Conservation (phyloP, 2,888 invertebrate genomes). For the Hermodice carunculata region DNA sequence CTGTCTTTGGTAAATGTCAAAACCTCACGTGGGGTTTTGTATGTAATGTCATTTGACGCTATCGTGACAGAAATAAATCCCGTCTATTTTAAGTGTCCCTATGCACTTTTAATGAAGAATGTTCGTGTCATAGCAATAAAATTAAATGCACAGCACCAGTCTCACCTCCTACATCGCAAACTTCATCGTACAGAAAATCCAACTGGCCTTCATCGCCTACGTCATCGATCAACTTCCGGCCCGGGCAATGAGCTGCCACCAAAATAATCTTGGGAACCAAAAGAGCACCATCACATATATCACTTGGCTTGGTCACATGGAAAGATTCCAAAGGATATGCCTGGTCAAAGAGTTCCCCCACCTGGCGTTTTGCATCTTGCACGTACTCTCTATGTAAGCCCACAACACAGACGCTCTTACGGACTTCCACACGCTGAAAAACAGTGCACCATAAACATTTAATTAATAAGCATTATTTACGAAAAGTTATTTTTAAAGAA, state of each 20-base stretch:
- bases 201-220: slow-evolving; percentile 34
- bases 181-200: slow-evolving; percentile 37
- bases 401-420: slow-evolving; percentile 32
- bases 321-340: slow-evolving; percentile 34
- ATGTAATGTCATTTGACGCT: no score
- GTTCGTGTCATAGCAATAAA: no score
- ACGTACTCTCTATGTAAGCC: slow-evolving; percentile 24
- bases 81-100: no score
- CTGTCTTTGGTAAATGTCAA: no score
- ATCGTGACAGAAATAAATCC: no score
- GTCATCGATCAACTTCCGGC: slow-evolving; percentile 35
- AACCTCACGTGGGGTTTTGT: no score
- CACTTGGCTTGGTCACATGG: slow-evolving; percentile 24
- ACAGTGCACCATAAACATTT: not conserved
- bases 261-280: slow-evolving; percentile 38
- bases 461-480: not conserved
- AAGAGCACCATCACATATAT: slow-evolving; percentile 37
- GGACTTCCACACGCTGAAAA: slow-evolving; percentile 29
- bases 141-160: no score
- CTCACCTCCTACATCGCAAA: slow-evolving; percentile 30
- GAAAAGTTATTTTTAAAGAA: not conserved
- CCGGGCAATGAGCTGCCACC: slow-evolving; percentile 36
- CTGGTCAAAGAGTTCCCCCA: slow-evolving; percentile 15
- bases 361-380: slow-evolving; percentile 20
- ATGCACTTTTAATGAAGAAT: no score